phyloP scores from a whole-genome alignment of 1,140 invertebrate genomes.

The Matsumurasca onukii region DNA sequence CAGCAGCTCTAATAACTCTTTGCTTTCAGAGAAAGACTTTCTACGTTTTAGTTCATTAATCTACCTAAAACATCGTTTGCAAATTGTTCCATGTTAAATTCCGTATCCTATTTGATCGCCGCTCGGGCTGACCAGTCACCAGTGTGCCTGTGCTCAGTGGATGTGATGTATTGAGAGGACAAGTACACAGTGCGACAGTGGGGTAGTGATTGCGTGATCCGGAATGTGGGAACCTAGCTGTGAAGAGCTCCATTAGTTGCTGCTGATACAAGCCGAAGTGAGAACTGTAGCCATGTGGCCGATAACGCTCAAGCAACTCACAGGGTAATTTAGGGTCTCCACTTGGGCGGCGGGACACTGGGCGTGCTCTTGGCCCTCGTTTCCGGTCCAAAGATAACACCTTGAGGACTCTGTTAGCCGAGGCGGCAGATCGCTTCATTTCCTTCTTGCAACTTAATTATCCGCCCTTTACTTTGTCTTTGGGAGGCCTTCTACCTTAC shows the following conservation, averaged over 20 bases:
- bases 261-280: neutral
- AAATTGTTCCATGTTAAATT: no score
- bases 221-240: constrained; percentile 1
- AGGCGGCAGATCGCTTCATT: constrained; percentile 4
- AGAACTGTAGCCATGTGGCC: constrained; percentile 3
- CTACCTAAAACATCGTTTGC: no score
- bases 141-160: no score
- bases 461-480: constrained; percentile 9
- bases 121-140: no score
- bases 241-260: neutral
- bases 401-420: constrained; percentile 23
- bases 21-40: no score
- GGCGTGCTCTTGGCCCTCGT: neutral
- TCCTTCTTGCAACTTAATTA: constrained; percentile 23
- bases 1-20: no score
- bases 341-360: constrained; percentile 5
- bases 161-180: no score
- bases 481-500: neutral
- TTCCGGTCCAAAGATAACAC: constrained; percentile 27
- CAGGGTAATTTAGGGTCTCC: constrained; percentile 14
- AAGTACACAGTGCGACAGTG: no score
- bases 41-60: no score
- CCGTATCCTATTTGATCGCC: no score
- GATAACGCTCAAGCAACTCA: constrained; percentile 4
- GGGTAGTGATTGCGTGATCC: neutral